Evolutionary conservation across 2,888 invertebrate genomes (phyloP), one percentile per base, ranked within the genome.

Genomic region (Xylota sylvarum): DNA sequence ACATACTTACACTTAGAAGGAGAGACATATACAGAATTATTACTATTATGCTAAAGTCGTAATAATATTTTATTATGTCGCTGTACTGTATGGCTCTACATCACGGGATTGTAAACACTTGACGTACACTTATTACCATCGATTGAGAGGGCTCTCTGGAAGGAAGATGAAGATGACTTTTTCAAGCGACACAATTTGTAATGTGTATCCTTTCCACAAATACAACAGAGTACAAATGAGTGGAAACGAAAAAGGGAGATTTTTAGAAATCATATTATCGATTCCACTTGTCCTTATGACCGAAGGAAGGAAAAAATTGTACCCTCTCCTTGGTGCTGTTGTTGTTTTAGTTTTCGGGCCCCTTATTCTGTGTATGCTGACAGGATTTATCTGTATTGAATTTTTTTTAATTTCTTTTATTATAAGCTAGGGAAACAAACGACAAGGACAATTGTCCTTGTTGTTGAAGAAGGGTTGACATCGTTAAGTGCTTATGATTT

Each of bases 261-360:
- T 60, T 74, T 58, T 50, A n/a, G 30, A 7, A 60, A 86, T 81
- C 76, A 37, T 56, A 86, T 86, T 86, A 86, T 82, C 62, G 73
- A 81, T 86, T 43, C 73, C 81, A 86, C 86, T 86, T 86, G 81
- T 86, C 86, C 86, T 43, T 86, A 86, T 86, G 86, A 86, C 72
- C 46, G 43, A 52, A 14, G 48, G n/a, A n/a, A n/a, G n/a, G n/a
- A n/a, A 73, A 60, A 65, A 37, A 37, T 27, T 17, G 5, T 23
- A 17, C 9, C 6, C 12, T n/a, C 19, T 32, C 23, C 46, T 32
- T 48, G 23, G 46, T 27, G 58, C 32, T 50, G 17, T 52, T 55
- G 37, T 58, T 73, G 80, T 80, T 80, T 73, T 19, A 12, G 7
- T 73, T 56, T 12, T 58, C n/a, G 40, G 27, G 19, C 30, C 52